Evolutionary conservation across 2,888 invertebrate genomes (phyloP), one percentile per base, ranked within the genome.

Genomic region (Leptura quadrifasciata): DNA sequence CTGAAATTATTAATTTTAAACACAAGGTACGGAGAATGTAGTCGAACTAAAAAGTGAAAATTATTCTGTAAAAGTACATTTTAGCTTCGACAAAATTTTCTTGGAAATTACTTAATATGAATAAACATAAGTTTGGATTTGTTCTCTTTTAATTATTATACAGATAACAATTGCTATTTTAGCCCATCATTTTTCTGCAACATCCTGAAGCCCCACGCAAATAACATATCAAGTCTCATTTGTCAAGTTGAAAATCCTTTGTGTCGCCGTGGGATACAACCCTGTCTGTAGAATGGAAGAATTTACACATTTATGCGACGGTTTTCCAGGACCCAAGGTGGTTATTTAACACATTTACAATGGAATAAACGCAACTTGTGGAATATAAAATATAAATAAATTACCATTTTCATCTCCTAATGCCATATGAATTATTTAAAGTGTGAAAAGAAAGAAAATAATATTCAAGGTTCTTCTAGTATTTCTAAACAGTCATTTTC

Each of bases 321-420:
- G 69, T 72, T 78, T 74, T 78, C 76, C 74, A 78, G 71, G 47
- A 69, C 78, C 74, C 75, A 71, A 74, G 74, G 74, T 72, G 76
- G 72, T 74, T 75, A 76, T 76, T 78, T 78, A 76, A 72, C 76
- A 74, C 76, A 71, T 76, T 67, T 74, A 69, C 76, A 72, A 74
- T 72, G 70, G 70, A 69, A 71, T 71, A 71, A 71, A 60, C 60
- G 70, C 60, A 60, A 60, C 60, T 61, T 54, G n/a, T 60, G 70
- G 57, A 70, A 71, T 52, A 61, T 61, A 61, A 71, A 71, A 71
- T 71, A 71, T 60, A 71, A 60, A 71, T 71, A 71, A 60, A 71
- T 71, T 71, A 71, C 39, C 60, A 71, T 71, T 52, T 60, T 47
- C 47, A 52, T 60, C 70, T 60, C 39, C 47, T 71, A 71, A 71